Evolutionary conservation across 1,140 invertebrate genomes (phyloP).

Genomic region (Epicauta chinensis): DNA sequence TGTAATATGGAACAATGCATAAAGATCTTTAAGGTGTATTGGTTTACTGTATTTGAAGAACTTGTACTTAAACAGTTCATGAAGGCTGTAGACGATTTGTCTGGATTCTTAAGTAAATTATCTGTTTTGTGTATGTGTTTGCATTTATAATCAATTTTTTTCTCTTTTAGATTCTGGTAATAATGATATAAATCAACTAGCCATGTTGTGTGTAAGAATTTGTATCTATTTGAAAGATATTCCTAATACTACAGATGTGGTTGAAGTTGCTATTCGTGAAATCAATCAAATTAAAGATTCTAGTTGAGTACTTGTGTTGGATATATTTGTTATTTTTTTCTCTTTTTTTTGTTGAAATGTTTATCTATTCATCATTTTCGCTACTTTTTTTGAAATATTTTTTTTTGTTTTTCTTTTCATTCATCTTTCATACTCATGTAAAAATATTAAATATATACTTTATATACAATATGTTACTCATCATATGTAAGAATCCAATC

Average conservation of each 20-base stretch:
- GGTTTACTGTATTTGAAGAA: conserved; percentile 27
- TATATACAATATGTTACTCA: conserved; percentile 3
- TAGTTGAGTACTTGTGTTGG: not conserved
- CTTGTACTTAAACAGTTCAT: conserved; percentile 28
- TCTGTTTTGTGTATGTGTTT: conserved; percentile 4
- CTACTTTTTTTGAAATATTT: not conserved
- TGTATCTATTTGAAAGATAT: conserved; percentile 9
- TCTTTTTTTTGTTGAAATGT: too few relatives aligned
- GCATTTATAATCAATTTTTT: conserved; percentile 2
- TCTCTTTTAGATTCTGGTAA: conserved; percentile 18
- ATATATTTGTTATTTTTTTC: too few relatives aligned
- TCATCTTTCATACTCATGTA: not conserved
- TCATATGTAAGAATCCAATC: too few relatives aligned
- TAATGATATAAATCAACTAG: conserved; percentile 12
- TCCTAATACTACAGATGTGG: not conserved
- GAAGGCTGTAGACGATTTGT: conserved; percentile 17
- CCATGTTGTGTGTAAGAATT: conserved; percentile 5
- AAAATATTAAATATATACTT: not conserved
- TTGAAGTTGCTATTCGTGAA: conserved; percentile 5
- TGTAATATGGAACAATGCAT: conserved; percentile 27
- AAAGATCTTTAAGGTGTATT: conserved; percentile 27
- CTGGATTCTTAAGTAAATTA: not conserved
- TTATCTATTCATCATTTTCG: not conserved
- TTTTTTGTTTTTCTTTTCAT: not conserved
- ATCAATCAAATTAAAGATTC: conserved; percentile 5